phyloP scores from a whole-genome alignment of 2,797 vertebrate species.

The Serranus cabrilla region DNA sequence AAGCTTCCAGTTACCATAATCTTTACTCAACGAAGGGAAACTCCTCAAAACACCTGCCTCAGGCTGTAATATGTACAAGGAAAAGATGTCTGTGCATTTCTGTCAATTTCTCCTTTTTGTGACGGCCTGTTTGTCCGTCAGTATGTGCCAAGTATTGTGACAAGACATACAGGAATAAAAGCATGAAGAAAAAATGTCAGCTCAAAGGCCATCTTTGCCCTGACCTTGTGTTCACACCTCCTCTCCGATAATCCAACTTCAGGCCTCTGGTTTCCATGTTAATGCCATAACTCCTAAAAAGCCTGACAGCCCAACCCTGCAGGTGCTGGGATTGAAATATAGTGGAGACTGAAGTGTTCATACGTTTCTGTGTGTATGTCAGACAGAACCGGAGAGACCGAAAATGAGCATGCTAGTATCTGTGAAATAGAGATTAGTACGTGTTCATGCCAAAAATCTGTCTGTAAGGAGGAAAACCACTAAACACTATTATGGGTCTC shows the following conservation, averaged over 20 bases:
- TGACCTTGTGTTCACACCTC: constrained; percentile 82
- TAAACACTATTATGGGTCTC: constrained; percentile 54
- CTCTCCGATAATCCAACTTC: constrained; percentile 74
- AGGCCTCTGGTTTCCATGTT: constrained; percentile 75
- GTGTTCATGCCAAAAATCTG: constrained; percentile 49
- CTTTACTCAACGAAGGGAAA: constrained; percentile 12
- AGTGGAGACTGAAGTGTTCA: constrained; percentile 25
- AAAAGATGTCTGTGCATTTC: neutral
- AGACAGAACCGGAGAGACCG: constrained; percentile 31
- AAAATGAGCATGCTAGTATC: constrained; percentile 54
- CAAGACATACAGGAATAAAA: constrained; percentile 31
- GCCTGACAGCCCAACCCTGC: constrained; percentile 64
- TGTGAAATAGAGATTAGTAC: constrained; percentile 64
- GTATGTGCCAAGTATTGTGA: neutral
- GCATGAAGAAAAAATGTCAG: constrained; percentile 42
- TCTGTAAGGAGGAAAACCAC: constrained; percentile 52
- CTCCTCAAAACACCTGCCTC: constrained; percentile 28
- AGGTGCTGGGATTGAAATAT: constrained; percentile 74
- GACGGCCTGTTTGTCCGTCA: neutral
- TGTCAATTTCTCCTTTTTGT: constrained; percentile 3
- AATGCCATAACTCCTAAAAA: constrained; percentile 64
- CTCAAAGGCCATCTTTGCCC: constrained; percentile 66
- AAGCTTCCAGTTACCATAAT: constrained; percentile 17
- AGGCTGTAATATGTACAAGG: neutral
- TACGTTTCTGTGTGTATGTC: constrained; percentile 12